Conservation (phyloP, 2,113 vertebrate genomes). For the Anoura caudifer region DNA sequence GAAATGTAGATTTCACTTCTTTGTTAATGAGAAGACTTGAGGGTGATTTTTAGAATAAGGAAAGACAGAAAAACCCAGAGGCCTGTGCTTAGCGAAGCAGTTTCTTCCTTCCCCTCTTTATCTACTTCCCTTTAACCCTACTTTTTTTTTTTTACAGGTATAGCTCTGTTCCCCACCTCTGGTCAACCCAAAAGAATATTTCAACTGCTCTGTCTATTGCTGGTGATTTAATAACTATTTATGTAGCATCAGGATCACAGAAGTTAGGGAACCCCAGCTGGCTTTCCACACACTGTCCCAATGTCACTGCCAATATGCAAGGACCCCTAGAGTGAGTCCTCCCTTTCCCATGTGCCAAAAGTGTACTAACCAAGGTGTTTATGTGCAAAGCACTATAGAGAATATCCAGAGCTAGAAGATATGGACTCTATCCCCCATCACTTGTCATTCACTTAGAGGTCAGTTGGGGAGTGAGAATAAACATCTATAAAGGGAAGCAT, state of each 20-base stretch:
- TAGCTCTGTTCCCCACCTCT: background rate
- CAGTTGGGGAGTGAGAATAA: background rate
- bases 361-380: background rate
- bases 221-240: background rate
- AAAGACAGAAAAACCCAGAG: conserved; percentile 17
- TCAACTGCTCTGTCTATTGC: background rate
- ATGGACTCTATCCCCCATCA: rapidly evolving
- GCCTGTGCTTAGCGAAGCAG: background rate
- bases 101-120: background rate
- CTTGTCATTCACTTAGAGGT: background rate
- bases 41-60: background rate
- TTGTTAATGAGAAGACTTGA: background rate
- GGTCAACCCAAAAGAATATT: background rate
- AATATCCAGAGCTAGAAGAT: background rate
- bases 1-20: conserved; percentile 60
- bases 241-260: background rate
- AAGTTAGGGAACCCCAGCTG: background rate
- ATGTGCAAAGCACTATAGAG: background rate
- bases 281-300: background rate
- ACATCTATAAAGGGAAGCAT: background rate
- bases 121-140: background rate
- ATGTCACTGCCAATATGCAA: background rate
- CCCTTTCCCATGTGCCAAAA: background rate
- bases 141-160: background rate
- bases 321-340: background rate